Evolutionary conservation across 2,888 invertebrate species (phyloP).

Genomic region (Serripes groenlandicus): DNA sequence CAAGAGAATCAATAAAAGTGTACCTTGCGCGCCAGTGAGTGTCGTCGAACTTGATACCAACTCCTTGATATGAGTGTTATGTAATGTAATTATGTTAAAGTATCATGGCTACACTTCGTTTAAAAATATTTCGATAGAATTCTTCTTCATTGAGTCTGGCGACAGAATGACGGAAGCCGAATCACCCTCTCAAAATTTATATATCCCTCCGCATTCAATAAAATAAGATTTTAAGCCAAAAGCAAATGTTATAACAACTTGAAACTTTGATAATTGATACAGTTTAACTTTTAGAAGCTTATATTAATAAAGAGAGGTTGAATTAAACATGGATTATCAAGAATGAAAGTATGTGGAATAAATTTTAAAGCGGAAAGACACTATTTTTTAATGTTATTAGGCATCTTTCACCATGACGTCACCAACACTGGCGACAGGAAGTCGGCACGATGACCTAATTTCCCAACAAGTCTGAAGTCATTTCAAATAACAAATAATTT

Average conservation of each 20-base stretch:
- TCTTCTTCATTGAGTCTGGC: constrained; percentile 80
- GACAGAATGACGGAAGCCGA: constrained; percentile 83
- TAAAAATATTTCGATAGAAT: constrained; percentile 43
- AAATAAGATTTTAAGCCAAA: not conserved
- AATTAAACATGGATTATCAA: too few species aligned
- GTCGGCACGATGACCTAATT: constrained; percentile 72
- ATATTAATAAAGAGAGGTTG: too few species aligned
- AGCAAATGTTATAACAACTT: not conserved
- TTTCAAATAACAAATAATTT: not conserved
- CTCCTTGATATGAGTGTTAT: not conserved
- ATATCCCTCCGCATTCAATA: constrained; percentile 31
- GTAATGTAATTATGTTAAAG: not conserved
- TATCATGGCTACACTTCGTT: constrained; percentile 50
- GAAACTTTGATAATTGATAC: too few species aligned
- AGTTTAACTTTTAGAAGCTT: too few species aligned
- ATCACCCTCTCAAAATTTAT: constrained; percentile 57
- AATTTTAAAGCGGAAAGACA: not conserved
- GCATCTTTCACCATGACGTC: constrained; percentile 74
- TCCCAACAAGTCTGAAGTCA: not conserved
- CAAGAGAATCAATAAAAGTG: too few species aligned
- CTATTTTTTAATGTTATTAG: not conserved
- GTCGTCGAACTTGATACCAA: too few species aligned
- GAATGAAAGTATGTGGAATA: not conserved
- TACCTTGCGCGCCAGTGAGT: too few species aligned
- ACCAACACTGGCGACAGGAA: constrained; percentile 81